Evolutionary conservation across 2,888 invertebrate genomes (phyloP).

Genomic region (Diarsia mendica): DNA sequence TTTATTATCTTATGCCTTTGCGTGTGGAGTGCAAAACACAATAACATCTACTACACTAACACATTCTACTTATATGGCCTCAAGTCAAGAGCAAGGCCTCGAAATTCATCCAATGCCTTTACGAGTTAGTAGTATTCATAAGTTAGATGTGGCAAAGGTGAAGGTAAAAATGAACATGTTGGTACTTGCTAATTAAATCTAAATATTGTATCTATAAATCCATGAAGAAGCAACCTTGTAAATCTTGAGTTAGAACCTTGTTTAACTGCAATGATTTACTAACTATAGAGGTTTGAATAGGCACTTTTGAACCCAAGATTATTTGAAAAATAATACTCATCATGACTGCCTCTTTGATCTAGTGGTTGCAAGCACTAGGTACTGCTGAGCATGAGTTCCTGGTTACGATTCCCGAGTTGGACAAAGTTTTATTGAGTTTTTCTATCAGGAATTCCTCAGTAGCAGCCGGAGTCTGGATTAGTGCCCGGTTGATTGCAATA

Average conservation of each 20-base stretch:
- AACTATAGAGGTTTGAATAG: constrained; percentile 16
- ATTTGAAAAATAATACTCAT: no score
- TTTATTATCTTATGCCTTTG: background rate
- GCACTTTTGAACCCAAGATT: background rate
- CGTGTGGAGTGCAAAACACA: constrained; percentile 3
- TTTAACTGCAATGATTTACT: background rate
- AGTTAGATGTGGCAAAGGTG: constrained; percentile 26
- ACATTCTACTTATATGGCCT: constrained; percentile 5
- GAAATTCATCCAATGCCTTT: constrained; percentile 5
- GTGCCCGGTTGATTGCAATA: no score
- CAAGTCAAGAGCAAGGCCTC: constrained; percentile 14
- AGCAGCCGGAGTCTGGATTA: no score
- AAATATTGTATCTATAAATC: constrained; percentile 12
- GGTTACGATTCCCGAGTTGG: no score
- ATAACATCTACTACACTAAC: background rate
- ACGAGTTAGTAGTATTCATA: constrained; percentile 19
- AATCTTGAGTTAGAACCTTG: background rate
- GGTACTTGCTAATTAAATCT: constrained; percentile 25
- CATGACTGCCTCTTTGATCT: no score
- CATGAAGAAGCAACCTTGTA: constrained; percentile 1
- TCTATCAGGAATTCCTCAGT: no score
- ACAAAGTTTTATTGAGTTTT: no score
- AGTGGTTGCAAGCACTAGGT: no score
- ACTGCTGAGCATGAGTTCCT: no score
- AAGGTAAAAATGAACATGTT: constrained; percentile 20